Evolutionary conservation across 2,113 vertebrate species (phyloP).

Genomic region (Thamnaconus septentrionalis): DNA sequence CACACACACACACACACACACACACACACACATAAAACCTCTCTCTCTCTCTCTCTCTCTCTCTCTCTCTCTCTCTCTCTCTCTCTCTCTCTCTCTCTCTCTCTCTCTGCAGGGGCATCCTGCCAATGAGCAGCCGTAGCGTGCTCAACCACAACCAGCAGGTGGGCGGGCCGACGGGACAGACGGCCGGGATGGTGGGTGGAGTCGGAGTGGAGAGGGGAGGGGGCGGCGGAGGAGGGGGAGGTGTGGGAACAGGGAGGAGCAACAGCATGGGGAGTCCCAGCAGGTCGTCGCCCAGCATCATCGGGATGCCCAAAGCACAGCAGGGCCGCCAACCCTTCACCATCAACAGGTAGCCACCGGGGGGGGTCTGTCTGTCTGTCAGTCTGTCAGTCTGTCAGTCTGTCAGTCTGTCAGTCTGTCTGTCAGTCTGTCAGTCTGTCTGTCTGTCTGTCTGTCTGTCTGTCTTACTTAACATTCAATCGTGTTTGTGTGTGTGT

Average conservation of each 20-base stretch:
- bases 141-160: constrained; percentile 97
- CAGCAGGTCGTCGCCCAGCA: constrained; percentile 96
- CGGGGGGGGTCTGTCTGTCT: not conserved
- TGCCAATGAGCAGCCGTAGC: constrained; percentile 96
- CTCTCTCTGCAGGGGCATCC: constrained; percentile 83
- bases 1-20: not conserved
- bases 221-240: constrained; percentile 12
- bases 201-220: constrained; percentile 44
- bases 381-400: not conserved
- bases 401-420: not conserved
- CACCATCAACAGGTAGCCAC: constrained; percentile 94
- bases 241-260: constrained; percentile 64
- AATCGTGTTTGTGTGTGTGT: constrained; percentile 24
- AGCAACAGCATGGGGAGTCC: constrained; percentile 98
- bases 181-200: constrained; percentile 90
- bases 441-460: not conserved
- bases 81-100: not conserved
- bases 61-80: constrained; percentile 9
- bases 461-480: not conserved
- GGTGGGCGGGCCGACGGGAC: constrained; percentile 71
- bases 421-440: not conserved
- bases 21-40: not conserved
- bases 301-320: constrained; percentile 99
- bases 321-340: constrained; percentile 95
- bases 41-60: constrained; percentile 7